A percentile compares a stretch with the other conserved stretches of the same genome.
Evolutionary conservation across 2,797 vertebrate species (phyloP).

Genomic region (Sebastes iracundus): DNA sequence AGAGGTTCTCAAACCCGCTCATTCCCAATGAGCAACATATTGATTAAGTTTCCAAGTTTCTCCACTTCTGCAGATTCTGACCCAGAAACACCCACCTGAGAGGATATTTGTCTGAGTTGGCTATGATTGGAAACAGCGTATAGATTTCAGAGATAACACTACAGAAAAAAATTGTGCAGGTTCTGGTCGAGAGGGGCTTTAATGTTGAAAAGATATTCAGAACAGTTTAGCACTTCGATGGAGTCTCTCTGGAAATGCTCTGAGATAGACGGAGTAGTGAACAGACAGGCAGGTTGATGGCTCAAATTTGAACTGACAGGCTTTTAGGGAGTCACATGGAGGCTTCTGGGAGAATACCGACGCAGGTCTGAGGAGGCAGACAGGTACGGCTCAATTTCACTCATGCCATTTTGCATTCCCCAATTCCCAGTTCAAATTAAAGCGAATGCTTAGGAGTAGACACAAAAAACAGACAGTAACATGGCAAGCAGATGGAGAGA

Average conservation of each 20-base stretch:
- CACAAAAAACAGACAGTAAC: slow-evolving; percentile 37
- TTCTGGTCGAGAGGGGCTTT: background rate
- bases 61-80: slow-evolving; percentile 35
- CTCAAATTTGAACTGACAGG: slow-evolving; percentile 46
- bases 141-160: slow-evolving; percentile 12
- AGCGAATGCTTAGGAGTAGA: slow-evolving; percentile 22
- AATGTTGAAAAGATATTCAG: background rate
- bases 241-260: background rate
- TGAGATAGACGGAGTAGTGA: background rate
- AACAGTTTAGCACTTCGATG: slow-evolving; percentile 36
- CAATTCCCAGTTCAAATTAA: slow-evolving; percentile 62
- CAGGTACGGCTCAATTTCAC: slow-evolving; percentile 49
- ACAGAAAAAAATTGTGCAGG: background rate
- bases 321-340: slow-evolving; percentile 50
- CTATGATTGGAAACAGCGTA: slow-evolving; percentile 7
- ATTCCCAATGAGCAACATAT: slow-evolving; percentile 50
- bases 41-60: slow-evolving; percentile 47
- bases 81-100: slow-evolving; percentile 39
- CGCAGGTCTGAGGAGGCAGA: slow-evolving; percentile 34
- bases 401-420: slow-evolving; percentile 41
- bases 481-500: slow-evolving; percentile 39
- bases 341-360: slow-evolving; percentile 29
- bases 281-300: slow-evolving; percentile 11
- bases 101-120: background rate
- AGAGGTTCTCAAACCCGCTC: slow-evolving; percentile 56